phyloP scores from a whole-genome alignment of 2,113 vertebrate species.

The human (Homo sapiens) region DNA sequence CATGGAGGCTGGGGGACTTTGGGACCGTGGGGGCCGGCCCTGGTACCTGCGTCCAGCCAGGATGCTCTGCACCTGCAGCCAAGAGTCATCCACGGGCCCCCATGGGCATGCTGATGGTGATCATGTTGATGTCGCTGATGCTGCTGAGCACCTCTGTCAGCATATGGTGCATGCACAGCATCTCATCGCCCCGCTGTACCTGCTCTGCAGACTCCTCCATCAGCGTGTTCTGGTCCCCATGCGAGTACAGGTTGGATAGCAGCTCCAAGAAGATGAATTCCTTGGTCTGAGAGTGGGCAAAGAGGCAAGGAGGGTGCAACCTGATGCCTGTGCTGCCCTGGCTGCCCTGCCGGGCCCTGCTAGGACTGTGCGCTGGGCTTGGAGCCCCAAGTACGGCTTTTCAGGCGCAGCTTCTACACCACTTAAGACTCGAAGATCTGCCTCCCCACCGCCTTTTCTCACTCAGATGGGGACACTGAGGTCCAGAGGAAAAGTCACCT shows the following conservation, averaged over 20 bases:
- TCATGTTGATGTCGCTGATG: conserved; percentile 98
- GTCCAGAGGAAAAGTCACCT: conserved; percentile 14
- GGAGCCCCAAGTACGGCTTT: neutral
- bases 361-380: neutral
- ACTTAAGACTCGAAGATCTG: neutral
- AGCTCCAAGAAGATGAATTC: conserved; percentile 97
- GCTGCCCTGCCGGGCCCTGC: neutral
- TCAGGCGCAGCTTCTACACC: neutral
- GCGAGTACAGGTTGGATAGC: conserved; percentile 96
- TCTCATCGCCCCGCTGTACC: conserved; percentile 95
- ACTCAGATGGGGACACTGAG: neutral
- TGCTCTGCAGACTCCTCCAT: conserved; percentile 98
- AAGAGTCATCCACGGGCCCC: conserved; percentile 96
- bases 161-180: conserved; percentile 98
- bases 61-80: conserved; percentile 96
- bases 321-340: neutral
- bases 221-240: conserved; percentile 94
- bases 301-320: neutral
- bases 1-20: conserved; percentile 62
- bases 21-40: conserved; percentile 84
- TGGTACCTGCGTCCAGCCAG: conserved; percentile 94
- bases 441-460: neutral
- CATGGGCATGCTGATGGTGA: conserved; percentile 94
- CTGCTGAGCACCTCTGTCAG: conserved; percentile 95
- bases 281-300: conserved; percentile 88